A percentile compares a stretch with the other conserved stretches of the same genome.
phyloP scores from a whole-genome alignment of 2,113 vertebrate species.

The Halcyon senegalensis region DNA sequence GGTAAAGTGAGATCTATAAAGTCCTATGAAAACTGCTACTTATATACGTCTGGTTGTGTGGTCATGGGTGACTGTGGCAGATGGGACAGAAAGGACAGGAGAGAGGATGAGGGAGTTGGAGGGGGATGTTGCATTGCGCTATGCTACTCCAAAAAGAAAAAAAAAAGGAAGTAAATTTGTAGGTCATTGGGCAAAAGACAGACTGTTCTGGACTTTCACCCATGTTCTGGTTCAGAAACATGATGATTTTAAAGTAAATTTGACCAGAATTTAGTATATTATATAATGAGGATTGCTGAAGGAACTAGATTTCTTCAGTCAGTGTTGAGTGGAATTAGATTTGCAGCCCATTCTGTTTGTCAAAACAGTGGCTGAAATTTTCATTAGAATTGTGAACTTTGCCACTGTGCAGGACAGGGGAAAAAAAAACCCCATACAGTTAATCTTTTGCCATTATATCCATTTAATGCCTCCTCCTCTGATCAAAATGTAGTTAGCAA shows the following conservation, averaged over 20 bases:
- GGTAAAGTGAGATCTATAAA: neutral
- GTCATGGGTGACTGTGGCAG: no score
- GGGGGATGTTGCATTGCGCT: neutral
- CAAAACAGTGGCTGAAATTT: neutral
- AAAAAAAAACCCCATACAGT: neutral
- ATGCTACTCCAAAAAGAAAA: neutral
- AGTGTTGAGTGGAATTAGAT: neutral
- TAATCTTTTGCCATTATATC: neutral
- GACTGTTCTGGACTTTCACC: neutral
- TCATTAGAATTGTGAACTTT: neutral
- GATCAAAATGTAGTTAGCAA: conserved; percentile 40
- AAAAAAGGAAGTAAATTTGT: neutral
- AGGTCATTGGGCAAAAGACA: neutral
- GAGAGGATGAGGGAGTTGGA: neutral
- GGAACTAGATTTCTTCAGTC: neutral
- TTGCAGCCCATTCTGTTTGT: neutral
- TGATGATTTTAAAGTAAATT: neutral
- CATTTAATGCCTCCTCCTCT: neutral
- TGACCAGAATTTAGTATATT: neutral
- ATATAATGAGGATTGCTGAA: neutral
- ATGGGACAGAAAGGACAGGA: neutral
- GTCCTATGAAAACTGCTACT: neutral
- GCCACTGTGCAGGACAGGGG: neutral
- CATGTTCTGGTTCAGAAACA: neutral
- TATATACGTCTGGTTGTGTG: no score